Conservation (phyloP, 2,888 invertebrate genomes). For the Acleris holmiana region DNA sequence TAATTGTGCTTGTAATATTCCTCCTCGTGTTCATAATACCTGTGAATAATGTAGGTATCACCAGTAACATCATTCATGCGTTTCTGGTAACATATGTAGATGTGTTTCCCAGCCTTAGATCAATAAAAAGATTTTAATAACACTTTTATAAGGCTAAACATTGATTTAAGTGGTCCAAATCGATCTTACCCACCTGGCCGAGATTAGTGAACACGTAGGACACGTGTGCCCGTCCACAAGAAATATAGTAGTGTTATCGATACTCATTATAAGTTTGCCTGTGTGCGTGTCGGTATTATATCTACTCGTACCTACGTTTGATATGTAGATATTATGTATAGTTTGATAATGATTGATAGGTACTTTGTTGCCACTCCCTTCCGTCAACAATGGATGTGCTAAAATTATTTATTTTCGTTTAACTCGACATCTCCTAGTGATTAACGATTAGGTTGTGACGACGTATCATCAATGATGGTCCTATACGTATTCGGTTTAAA, state of each 20-base stretch:
- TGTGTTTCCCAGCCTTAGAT: too few species aligned
- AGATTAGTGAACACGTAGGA: slow-evolving; percentile 1
- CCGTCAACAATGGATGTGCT: slow-evolving; percentile 42
- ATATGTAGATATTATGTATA: not conserved
- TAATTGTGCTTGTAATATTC: too few species aligned
- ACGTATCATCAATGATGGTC: not conserved
- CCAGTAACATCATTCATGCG: too few species aligned
- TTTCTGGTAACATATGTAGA: too few species aligned
- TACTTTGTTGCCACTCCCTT: slow-evolving; percentile 41
- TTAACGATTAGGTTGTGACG: slow-evolving; percentile 1
- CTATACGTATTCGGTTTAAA: too few species aligned
- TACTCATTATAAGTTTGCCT: slow-evolving; percentile 2
- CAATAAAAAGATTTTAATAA: too few species aligned
- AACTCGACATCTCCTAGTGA: slow-evolving; percentile 10
- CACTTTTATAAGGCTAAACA: too few species aligned
- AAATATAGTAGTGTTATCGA: not conserved
- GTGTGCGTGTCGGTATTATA: slow-evolving; percentile 1
- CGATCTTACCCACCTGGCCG: not conserved
- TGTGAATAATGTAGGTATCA: too few species aligned
- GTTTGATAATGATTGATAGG: slow-evolving; percentile 33
- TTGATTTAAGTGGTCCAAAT: too few species aligned
- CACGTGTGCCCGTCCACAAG: too few species aligned
- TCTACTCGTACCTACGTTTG: slow-evolving; percentile 14
- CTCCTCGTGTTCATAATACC: too few species aligned
- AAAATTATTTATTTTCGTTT: slow-evolving; percentile 43